Evolutionary conservation across 35 echinoderm and acorn worm species (phyloP).

Genomic region (Anneissia japonica): DNA sequence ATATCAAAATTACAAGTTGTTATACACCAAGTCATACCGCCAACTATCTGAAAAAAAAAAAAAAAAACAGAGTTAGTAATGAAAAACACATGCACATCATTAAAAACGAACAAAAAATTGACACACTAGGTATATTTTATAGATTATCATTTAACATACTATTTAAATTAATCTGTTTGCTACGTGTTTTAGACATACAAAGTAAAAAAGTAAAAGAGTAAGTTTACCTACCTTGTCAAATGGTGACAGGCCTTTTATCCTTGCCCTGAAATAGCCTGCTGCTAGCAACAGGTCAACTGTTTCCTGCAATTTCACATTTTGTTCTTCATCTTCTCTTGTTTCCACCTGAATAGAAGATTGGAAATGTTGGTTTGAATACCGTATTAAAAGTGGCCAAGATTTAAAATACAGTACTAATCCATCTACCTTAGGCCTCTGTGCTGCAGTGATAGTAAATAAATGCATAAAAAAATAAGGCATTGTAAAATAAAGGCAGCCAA

Average conservation of each 20-base stretch:
- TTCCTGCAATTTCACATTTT: slow-evolving; percentile 77
- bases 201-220: neutral
- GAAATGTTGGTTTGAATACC: no score
- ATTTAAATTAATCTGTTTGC: neutral
- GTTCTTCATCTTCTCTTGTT: slow-evolving; percentile 95
- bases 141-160: neutral
- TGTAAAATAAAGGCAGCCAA: no score
- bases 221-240: slow-evolving; percentile 81
- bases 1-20: slow-evolving; percentile 99
- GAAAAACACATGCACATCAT: neutral
- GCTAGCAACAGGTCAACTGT: slow-evolving; percentile 87
- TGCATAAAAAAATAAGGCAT: no score
- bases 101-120: neutral
- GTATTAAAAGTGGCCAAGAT: no score
- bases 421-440: no score
- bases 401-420: no score
- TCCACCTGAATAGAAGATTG: slow-evolving; percentile 50
- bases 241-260: slow-evolving; percentile 96
- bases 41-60: slow-evolving; percentile 72
- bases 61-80: neutral
- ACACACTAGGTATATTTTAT: neutral
- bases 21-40: slow-evolving; percentile 96
- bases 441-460: no score
- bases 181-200: neutral
- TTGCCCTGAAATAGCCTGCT: slow-evolving; percentile 95